Evolutionary conservation across 2,113 vertebrate genomes (phyloP).

Genomic region (Lagopus muta): DNA sequence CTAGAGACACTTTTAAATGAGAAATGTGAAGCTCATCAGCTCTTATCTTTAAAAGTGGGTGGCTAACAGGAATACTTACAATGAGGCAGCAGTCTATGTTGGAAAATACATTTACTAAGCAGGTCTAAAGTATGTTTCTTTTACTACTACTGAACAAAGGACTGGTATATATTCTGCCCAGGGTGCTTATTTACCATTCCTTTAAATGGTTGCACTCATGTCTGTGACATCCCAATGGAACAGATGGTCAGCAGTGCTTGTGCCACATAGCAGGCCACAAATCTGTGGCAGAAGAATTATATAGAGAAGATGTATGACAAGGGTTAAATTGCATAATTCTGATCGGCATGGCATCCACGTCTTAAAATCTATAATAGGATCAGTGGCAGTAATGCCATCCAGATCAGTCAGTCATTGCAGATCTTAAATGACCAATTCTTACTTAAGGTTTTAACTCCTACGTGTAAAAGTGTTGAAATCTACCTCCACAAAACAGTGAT

Average conservation of each 20-base stretch:
- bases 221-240: neutral
- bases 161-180: neutral
- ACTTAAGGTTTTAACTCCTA: neutral
- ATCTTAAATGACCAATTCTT: slow-evolving; percentile 16
- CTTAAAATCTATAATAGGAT: slow-evolving; percentile 43
- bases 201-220: accelerated
- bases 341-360: neutral
- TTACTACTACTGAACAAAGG: neutral
- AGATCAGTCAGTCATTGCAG: slow-evolving; percentile 19
- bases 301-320: neutral
- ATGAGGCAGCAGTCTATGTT: neutral
- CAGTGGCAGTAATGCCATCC: slow-evolving; percentile 39
- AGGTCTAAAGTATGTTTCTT: neutral
- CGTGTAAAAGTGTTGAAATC: neutral
- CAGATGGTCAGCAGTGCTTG: neutral
- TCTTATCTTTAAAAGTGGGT: neutral
- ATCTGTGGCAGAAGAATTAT: neutral
- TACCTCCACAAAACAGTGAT: neutral
- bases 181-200: neutral
- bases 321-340: slow-evolving; percentile 33
- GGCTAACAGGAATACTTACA: neutral
- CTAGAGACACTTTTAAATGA: neutral
- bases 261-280: neutral
- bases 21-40: neutral
- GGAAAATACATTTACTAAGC: neutral